Base-by-base conservation (phyloP, 2,888 invertebrate species). In the Heterodera filipjevi region DNA sequence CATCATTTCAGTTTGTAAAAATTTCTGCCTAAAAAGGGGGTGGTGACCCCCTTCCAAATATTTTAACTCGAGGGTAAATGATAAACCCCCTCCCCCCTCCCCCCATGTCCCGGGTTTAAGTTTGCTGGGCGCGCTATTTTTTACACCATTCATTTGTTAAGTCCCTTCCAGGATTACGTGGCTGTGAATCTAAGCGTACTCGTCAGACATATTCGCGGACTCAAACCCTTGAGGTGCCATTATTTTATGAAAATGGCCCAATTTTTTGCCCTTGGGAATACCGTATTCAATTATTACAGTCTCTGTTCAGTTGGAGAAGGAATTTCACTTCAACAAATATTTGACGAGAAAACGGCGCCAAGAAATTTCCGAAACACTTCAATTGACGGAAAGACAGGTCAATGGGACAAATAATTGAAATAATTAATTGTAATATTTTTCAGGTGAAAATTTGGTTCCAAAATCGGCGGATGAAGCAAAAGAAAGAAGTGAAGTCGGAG, bases 381-480 rank as follows among this genome's bases (percentile, higher is more conserved):
- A 86, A 71, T 81, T 88, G 70, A 86, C 88, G 14, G 88, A 88
- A 79, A 78, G 88, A 82, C 88, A 88, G 82, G 87, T 86, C 12
- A 77, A 59, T 49, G 35, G 22, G 32, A 49, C 49, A 49, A 49
- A 49, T 14, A 49, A 49, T 49, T 49, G n/a, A 49, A 49, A 19
- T 49, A 49, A 49, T 49, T 49, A 16, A 14, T 49, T 49, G 49
- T 10, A 12, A 39, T 39, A 10, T 39, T 39, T 39, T 87, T 71
- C 81, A 87, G 87, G 86, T 87, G 27, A 88, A 88, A 79, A 88
- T 87, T 76, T 88, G 87, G 88, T 88, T 88, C 80, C 88, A 88
- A 83, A 88, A 88, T 76, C 84, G 88, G 35, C 84, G 88, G 72
- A 88, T 88, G 88, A 88, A 88, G 81, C 84, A 84, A 81, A 88